These are phyloP conservation scores for Metalampra italica DNA, from an alignment of 2,888 invertebrate species.

Conservation along the genomic window DNA sequence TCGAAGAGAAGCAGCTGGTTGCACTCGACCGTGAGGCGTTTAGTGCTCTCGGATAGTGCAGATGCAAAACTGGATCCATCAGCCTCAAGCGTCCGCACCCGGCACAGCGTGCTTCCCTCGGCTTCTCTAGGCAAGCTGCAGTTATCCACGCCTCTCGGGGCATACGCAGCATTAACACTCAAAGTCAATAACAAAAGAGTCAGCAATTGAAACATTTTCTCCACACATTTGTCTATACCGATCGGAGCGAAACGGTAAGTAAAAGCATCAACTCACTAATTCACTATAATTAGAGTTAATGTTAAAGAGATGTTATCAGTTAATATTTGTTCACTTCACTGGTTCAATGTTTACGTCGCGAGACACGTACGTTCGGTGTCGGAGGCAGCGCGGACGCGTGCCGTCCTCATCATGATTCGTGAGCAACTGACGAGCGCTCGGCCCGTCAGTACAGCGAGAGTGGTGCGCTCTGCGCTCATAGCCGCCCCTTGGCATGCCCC, in stretches of 20 bases:
- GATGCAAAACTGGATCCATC: conserved; percentile 81
- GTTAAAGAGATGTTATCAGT: conserved; percentile 39
- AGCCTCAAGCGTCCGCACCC: conserved; percentile 83
- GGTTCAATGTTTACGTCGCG: conserved; percentile 67
- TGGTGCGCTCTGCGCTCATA: conserved; percentile 56
- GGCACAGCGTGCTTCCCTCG: conserved; percentile 80
- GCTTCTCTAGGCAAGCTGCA: conserved; percentile 63
- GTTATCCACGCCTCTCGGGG: conserved; percentile 61
- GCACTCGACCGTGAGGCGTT: conserved; percentile 86
- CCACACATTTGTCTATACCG: conserved; percentile 64
- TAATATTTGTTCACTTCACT: conserved; percentile 48
- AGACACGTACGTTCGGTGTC: conserved; percentile 46
- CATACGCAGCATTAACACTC: conserved; percentile 67
- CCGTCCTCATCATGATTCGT: conserved; percentile 62
- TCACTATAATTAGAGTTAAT: conserved; percentile 39
- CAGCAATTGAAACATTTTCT: conserved; percentile 73
- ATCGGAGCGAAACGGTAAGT: conserved; percentile 31
- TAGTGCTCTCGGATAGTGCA: conserved; percentile 82
- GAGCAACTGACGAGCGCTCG: conserved; percentile 59
- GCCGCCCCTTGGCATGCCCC: conserved; percentile 48
- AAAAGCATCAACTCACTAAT: conserved; percentile 34
- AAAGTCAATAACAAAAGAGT: conserved; percentile 74
- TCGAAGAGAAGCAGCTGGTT: conserved; percentile 88
- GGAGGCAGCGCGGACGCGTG: conserved; percentile 57
- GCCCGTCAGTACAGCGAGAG: conserved; percentile 54